Evolutionary conservation across 2,113 vertebrate genomes (phyloP).

Genomic region (Recurvirostra avosetta): DNA sequence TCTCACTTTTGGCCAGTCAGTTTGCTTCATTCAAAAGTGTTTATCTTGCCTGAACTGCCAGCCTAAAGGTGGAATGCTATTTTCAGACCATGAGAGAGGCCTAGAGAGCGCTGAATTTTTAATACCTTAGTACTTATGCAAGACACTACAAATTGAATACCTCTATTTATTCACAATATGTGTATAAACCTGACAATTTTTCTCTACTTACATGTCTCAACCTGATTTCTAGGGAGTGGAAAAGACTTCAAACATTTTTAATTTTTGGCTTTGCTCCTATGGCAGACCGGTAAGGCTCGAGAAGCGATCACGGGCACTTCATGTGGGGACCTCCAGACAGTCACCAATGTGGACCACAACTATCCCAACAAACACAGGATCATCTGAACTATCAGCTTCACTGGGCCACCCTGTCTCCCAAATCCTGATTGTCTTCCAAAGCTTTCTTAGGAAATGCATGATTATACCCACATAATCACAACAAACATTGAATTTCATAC

Average conservation of each 20-base stretch:
- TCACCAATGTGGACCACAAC: neutral
- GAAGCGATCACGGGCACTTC: neutral
- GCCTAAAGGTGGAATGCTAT: neutral
- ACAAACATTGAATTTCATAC: neutral
- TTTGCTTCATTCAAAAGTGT: neutral
- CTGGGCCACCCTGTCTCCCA: neutral
- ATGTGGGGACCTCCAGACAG: neutral
- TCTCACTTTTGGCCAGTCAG: neutral
- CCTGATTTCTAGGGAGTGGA: neutral
- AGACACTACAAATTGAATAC: neutral
- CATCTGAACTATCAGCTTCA: neutral
- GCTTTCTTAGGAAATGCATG: neutral
- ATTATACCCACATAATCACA: neutral
- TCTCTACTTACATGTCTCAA: neutral
- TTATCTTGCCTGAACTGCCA: slow-evolving; percentile 16
- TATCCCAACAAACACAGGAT: neutral
- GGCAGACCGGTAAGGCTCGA: neutral
- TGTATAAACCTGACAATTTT: neutral
- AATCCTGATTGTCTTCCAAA: neutral
- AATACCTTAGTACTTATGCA: neutral
- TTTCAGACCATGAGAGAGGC: neutral
- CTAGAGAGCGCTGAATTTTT: neutral
- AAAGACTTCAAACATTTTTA: neutral
- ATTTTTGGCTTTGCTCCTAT: neutral
- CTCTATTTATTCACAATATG: neutral